These are phyloP conservation scores for Poeciliopsis occidentalis DNA, from an alignment of 2,113 vertebrate species.

Conservation along the genomic window DNA sequence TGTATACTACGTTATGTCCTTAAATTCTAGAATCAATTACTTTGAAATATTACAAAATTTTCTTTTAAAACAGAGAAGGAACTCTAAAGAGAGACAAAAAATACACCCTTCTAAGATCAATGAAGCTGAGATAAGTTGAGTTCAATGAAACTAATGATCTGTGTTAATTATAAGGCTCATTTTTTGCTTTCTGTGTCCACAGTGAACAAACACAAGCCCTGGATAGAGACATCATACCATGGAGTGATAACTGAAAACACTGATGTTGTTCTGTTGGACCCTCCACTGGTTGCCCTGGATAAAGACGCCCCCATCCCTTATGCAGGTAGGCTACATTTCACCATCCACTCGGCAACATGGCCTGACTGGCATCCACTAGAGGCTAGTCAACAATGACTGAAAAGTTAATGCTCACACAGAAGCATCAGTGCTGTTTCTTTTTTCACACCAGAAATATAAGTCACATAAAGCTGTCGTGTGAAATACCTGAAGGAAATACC, in stretches of 20 bases:
- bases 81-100: neutral
- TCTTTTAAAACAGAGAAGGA: neutral
- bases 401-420: conserved; percentile 33
- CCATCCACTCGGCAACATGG: conserved; percentile 1
- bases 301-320: conserved; percentile 95
- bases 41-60: no score
- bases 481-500: conserved; percentile 30
- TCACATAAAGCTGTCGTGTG: conserved; percentile 36
- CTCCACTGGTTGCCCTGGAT: conserved; percentile 94
- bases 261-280: conserved; percentile 92
- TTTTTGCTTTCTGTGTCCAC: conserved; percentile 49
- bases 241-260: conserved; percentile 97
- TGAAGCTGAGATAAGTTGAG: conserved; percentile 29
- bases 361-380: conserved; percentile 6
- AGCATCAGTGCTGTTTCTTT: neutral
- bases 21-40: neutral
- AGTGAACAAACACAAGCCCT: conserved; percentile 99
- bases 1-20: neutral
- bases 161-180: neutral
- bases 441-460: conserved; percentile 22
- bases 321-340: conserved; percentile 84
- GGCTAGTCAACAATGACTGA: conserved; percentile 18
- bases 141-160: neutral
- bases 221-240: conserved; percentile 97
- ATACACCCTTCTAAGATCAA: neutral